Evolutionary conservation across 2,797 vertebrate species (phyloP).

Genomic region (Lerista edwardsae): DNA sequence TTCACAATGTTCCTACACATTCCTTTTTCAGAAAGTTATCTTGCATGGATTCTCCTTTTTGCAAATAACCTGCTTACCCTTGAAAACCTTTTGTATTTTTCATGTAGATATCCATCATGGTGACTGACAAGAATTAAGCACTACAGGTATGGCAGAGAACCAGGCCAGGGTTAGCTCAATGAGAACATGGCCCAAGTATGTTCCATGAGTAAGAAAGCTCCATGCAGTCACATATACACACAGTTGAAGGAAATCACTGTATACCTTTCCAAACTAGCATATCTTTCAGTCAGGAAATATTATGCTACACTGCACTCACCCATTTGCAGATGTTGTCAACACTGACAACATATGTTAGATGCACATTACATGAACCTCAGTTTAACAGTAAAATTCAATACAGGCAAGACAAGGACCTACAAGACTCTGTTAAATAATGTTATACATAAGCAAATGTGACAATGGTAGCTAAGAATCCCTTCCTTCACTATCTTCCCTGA

Average conservation of each 20-base stretch:
- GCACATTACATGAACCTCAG: not conserved
- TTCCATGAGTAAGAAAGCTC: not conserved
- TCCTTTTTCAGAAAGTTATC: not conserved
- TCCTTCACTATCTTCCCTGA: not conserved
- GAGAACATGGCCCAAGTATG: too few relatives aligned
- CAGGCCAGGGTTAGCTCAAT: not conserved
- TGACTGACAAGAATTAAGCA: not conserved
- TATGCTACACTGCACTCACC: not conserved
- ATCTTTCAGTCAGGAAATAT: not conserved
- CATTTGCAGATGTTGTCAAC: constrained; percentile 16
- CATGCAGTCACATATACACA: not conserved
- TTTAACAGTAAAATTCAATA: not conserved
- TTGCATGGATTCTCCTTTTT: not conserved
- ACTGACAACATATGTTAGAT: not conserved
- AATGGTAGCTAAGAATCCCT: not conserved
- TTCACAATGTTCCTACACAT: not conserved
- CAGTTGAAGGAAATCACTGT: not conserved
- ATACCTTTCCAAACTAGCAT: not conserved
- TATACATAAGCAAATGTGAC: not conserved
- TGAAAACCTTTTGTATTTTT: not conserved
- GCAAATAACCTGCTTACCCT: not conserved
- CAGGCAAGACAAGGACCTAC: not conserved
- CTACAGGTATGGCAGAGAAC: not conserved
- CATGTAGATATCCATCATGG: not conserved
- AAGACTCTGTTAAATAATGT: not conserved